Percentiles rank a stretch among this genome's conserved stretches.
These are phyloP conservation scores for Lochmaea capreae DNA, from an alignment of 2,888 invertebrate species.

Conservation along the genomic window DNA sequence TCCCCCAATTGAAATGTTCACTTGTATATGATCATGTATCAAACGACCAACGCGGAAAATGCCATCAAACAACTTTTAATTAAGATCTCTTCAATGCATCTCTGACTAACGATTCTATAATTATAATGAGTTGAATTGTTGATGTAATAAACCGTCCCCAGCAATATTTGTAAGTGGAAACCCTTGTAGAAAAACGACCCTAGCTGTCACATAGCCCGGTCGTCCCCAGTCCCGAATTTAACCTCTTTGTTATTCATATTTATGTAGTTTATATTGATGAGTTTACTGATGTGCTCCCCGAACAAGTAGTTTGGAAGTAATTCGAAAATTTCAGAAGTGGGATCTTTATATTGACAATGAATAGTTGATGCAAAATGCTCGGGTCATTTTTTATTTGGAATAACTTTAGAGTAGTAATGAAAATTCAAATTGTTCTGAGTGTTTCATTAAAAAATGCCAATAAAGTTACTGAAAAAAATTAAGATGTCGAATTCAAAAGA, in stretches of 20 bases:
- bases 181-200: conserved; percentile 54
- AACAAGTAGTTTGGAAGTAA: conserved; percentile 48
- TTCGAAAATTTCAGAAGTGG: conserved; percentile 39
- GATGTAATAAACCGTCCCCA: conserved; percentile 64
- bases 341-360: conserved; percentile 11
- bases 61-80: conserved; percentile 40
- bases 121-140: conserved; percentile 66
- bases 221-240: conserved; percentile 38
- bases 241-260: conserved; percentile 53
- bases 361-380: neutral
- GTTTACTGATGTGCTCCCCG: conserved; percentile 39
- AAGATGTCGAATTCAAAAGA: neutral
- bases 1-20: conserved; percentile 11
- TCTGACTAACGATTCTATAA: conserved; percentile 63
- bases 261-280: conserved; percentile 45
- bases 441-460: neutral
- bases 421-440: neutral
- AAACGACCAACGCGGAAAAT: conserved; percentile 22
- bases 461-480: neutral
- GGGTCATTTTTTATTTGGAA: neutral
- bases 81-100: conserved; percentile 44
- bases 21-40: conserved; percentile 26
- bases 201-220: conserved; percentile 40
- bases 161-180: conserved; percentile 59
- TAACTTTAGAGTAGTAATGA: neutral